Evolutionary conservation across 2,797 vertebrate species (phyloP).

Genomic region (Jordanella pulchra): DNA sequence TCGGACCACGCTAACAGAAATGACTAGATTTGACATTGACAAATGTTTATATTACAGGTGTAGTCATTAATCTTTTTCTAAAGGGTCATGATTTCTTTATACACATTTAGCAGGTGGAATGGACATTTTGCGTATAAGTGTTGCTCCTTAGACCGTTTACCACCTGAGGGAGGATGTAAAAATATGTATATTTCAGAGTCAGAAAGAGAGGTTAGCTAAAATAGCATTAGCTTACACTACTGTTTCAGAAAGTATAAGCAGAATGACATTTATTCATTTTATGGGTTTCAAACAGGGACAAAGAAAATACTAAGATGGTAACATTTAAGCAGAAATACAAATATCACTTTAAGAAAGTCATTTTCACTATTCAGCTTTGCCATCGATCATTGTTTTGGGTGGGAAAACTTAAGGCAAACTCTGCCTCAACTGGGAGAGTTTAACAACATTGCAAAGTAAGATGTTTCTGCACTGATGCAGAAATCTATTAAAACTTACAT

Average conservation of each 20-base stretch:
- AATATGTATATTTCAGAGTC: background rate
- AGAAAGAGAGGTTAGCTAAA: background rate
- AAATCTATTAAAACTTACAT: background rate
- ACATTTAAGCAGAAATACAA: background rate
- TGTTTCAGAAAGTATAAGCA: background rate
- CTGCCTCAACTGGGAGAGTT: background rate
- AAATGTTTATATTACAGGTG: background rate
- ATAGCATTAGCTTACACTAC: background rate
- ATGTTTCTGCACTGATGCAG: background rate
- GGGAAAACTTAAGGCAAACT: no score
- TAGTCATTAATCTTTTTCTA: background rate
- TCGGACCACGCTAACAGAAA: background rate
- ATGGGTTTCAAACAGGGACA: background rate
- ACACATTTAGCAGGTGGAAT: background rate
- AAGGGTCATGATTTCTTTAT: no score
- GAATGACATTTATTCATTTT: background rate
- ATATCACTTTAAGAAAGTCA: background rate
- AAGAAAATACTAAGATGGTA: background rate
- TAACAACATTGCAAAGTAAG: no score
- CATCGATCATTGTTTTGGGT: background rate
- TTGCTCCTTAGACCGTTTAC: background rate
- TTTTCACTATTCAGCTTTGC: background rate
- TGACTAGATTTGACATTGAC: no score
- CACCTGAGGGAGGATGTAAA: background rate
- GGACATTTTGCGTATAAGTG: no score